Percentiles rank a stretch among this genome's conserved stretches.
These are phyloP conservation scores for Sinocyclocheilus maitianheensis DNA, from an alignment of 2,113 vertebrate genomes.

Conservation along the genomic window DNA sequence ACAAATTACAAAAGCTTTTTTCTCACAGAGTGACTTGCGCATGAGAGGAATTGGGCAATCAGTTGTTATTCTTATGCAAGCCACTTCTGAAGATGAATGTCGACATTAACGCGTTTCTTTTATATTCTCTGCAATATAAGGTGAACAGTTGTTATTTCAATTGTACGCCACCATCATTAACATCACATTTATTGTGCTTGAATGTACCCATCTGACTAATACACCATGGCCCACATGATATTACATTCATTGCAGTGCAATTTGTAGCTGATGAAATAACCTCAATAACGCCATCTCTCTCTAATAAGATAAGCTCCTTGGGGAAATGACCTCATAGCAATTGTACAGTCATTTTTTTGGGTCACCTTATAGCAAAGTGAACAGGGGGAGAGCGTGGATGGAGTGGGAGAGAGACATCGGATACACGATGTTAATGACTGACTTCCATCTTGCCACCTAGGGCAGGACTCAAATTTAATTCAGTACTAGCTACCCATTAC, in stretches of 20 bases:
- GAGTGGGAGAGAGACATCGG: conserved; percentile 21
- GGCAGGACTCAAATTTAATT: conserved; percentile 48
- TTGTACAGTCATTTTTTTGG: conserved; percentile 57
- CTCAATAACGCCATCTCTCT: conserved; percentile 52
- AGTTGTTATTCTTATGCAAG: conserved; percentile 37
- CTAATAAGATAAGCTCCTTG: conserved; percentile 57
- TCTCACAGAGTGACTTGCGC: background rate
- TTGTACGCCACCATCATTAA: background rate
- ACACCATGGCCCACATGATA: conserved; percentile 33
- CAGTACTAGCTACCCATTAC: conserved; percentile 34
- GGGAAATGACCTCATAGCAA: conserved; percentile 53
- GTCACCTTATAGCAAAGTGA: conserved; percentile 51
- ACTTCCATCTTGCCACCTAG: conserved; percentile 46
- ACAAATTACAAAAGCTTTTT: background rate
- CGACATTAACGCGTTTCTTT: conserved; percentile 9
- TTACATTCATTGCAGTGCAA: conserved; percentile 46
- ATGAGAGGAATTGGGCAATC: conserved; percentile 15
- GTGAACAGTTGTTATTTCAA: conserved; percentile 19
- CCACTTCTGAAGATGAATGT: conserved; percentile 31
- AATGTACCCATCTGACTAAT: conserved; percentile 18
- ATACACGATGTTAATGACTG: conserved; percentile 36
- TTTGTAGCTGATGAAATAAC: conserved; percentile 58
- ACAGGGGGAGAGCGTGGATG: background rate
- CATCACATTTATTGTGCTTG: conserved; percentile 6
- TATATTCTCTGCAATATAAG: background rate